Evolutionary conservation across 2,797 vertebrate species (phyloP).

Genomic region (Threskiornis aethiopicus): DNA sequence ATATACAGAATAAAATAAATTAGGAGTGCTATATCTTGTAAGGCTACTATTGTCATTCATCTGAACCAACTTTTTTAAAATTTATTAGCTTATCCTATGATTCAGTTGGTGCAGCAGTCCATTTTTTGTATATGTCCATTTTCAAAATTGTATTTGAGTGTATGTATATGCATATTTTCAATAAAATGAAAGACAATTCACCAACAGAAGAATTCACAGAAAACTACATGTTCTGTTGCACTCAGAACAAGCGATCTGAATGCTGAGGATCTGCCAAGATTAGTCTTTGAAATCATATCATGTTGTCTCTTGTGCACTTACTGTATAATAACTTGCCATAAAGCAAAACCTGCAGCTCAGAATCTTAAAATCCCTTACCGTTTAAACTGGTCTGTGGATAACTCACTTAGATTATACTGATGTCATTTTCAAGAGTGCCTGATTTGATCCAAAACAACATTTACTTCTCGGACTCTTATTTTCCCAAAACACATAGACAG

Average conservation of each 20-base stretch:
- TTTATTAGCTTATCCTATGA: not conserved
- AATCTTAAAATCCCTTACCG: conserved; percentile 20
- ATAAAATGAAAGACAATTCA: not conserved
- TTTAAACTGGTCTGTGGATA: not conserved
- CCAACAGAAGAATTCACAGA: not conserved
- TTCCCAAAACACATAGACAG: not conserved
- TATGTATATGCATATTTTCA: not conserved
- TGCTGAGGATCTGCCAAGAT: conserved; percentile 13
- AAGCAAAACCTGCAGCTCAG: conserved; percentile 33
- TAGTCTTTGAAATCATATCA: conserved; percentile 26
- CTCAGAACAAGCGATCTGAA: conserved; percentile 39
- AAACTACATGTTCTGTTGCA: not conserved
- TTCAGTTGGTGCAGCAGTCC: not conserved
- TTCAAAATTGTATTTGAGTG: not conserved
- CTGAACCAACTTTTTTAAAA: not conserved
- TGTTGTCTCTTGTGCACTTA: conserved; percentile 13
- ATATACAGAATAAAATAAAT: not conserved
- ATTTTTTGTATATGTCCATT: not conserved
- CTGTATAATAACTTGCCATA: conserved; percentile 34
- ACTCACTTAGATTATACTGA: conserved; percentile 22
- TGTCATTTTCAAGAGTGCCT: conserved; percentile 40
- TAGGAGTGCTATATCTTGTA: not conserved
- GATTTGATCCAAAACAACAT: conserved; percentile 15
- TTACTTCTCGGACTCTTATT: not conserved
- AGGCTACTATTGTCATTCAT: not conserved